These are phyloP conservation scores for Apodemia mormo DNA, from an alignment of 2,888 invertebrate species.

Conservation along the genomic window DNA sequence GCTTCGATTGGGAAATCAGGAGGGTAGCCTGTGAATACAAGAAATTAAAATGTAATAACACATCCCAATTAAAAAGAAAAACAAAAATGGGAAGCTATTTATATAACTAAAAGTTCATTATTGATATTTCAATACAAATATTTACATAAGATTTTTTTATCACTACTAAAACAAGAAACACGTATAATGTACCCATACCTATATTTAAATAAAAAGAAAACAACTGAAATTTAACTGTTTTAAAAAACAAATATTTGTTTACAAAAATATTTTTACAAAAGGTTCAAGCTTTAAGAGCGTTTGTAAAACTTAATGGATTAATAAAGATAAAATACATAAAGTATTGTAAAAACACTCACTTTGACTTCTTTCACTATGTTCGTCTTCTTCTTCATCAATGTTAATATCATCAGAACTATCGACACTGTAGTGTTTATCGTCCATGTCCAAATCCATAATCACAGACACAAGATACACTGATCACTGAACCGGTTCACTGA, in stretches of 20 bases:
- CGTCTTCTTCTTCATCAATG: conserved; percentile 73
- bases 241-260: not conserved
- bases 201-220: no score
- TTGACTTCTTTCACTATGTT: conserved; percentile 67
- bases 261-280: not conserved
- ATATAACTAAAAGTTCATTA: not conserved
- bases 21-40: conserved; percentile 75
- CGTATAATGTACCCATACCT: no score
- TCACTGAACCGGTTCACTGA: conserved; percentile 74
- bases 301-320: no score
- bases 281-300: not conserved
- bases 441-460: conserved; percentile 72
- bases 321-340: not conserved
- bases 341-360: conserved; percentile 43
- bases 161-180: conserved; percentile 27
- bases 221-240: no score
- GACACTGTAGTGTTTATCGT: conserved; percentile 77
- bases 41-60: conserved; percentile 31
- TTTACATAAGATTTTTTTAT: not conserved
- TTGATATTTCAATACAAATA: not conserved
- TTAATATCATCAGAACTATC: conserved; percentile 78
- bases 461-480: conserved; percentile 61
- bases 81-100: not conserved
- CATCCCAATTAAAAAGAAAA: conserved; percentile 3
- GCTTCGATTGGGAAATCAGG: conserved; percentile 82